Conservation (phyloP, 1,140 invertebrate species). For the Meloidogyne floridensis region DNA sequence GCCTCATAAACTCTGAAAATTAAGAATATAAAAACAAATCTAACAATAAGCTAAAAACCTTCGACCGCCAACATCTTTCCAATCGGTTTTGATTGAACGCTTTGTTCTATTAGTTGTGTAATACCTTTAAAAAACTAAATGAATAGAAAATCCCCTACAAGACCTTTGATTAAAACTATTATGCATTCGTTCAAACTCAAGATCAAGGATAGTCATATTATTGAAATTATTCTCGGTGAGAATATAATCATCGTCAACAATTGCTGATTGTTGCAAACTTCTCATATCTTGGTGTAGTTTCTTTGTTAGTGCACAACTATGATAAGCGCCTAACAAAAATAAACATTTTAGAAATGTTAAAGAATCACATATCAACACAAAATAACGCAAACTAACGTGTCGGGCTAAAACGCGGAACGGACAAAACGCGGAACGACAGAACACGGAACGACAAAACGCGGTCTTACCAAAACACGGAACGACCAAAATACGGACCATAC, state of each 20-base stretch:
- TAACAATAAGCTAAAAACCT: background rate
- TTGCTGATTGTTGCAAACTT: constrained; percentile 81
- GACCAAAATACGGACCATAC: too few relatives aligned
- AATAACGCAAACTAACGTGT: too few relatives aligned
- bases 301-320: constrained; percentile 77
- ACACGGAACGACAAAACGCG: too few relatives aligned
- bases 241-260: background rate
- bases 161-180: background rate
- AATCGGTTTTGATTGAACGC: background rate
- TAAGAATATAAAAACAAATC: background rate
- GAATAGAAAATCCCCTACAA: background rate
- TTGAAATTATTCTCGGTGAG: background rate
- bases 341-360: background rate
- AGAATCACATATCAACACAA: background rate
- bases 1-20: constrained; percentile 44
- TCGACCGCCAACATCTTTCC: background rate
- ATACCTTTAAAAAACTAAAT: background rate
- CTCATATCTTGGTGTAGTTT: constrained; percentile 77
- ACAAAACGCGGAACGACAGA: too few relatives aligned
- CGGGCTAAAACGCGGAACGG: too few relatives aligned
- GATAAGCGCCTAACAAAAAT: constrained; percentile 33
- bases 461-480: too few relatives aligned
- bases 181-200: background rate
- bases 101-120: background rate
- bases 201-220: background rate